Base-by-base conservation (phyloP, 2,113 vertebrate genomes). In the Callithrix jacchus region DNA sequence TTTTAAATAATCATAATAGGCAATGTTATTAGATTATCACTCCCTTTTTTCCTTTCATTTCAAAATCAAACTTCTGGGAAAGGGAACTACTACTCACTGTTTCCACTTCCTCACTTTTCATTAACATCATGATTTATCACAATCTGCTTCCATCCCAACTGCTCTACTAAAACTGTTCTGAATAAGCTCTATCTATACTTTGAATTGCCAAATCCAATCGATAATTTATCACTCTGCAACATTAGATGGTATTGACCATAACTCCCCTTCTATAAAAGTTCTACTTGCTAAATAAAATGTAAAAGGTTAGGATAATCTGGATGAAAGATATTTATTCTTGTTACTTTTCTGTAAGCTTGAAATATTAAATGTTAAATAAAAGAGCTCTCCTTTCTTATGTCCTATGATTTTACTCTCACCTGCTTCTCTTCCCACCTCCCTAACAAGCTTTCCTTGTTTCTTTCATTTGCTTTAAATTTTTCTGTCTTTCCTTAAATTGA, bases 401-500 rank as follows among this genome's bases (percentile, higher is more conserved):
- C 66, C 14, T 47, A 37, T 40, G 20, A 76, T 61, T 96, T 42
- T 82, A 88, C 16, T 87, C 84, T 79, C 40, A 61, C 13, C 92
- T 85, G 27, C 21, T 82, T 90, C 49, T 87, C 47, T 93, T 58
- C 30, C 40, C 54, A 81, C 7, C 64, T 86, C 11, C 21, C 8
- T 40, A 95, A 73, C 21, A 85, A 64, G 71, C 71, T 88, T 92
- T 88, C n/a, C n/a, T 71, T 79, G 18, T 30, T 89, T 74, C 47
- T 56, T 92, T 47, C 21, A 56, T 17, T 79, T 79, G 6, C 20
- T 87, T 68, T 87, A 47, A 94, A 66, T 73, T 94, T 74, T 82
- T 77, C 89, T 88, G 16, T 68, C 47, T 89, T 91, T 82, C 74
- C 74, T 87, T 93, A 90, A 87, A 94, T 64, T 66, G 27, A 79